Conservation (phyloP, 2,113 vertebrate species). For the Channa argus region DNA sequence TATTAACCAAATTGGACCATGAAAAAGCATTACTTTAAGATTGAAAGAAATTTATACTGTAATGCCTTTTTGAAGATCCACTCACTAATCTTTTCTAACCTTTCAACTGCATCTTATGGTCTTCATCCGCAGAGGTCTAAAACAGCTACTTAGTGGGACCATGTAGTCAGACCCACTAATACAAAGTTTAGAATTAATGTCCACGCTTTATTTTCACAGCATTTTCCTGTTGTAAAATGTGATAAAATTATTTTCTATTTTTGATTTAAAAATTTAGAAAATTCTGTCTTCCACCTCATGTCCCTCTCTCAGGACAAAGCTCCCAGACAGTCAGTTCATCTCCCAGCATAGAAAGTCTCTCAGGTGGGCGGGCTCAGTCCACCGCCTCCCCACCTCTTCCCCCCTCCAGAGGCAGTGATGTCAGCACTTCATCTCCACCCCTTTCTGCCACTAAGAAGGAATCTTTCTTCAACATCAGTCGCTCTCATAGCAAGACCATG, state of each 20-base stretch:
- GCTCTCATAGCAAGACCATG: constrained; percentile 96
- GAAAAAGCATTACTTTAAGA: background rate
- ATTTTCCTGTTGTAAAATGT: background rate
- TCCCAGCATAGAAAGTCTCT: constrained; percentile 93
- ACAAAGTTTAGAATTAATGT: no score
- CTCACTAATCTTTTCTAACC: background rate
- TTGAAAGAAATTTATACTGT: no score
- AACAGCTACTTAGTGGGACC: no score
- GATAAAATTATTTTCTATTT: background rate
- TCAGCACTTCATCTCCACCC: constrained; percentile 90
- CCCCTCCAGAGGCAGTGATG: constrained; percentile 84
- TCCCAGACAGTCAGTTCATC: constrained; percentile 91
- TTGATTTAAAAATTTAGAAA: no score
- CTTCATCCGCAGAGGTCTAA: no score
- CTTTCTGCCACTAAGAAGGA: constrained; percentile 93
- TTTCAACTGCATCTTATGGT: no score
- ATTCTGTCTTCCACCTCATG: background rate
- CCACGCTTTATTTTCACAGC: no score
- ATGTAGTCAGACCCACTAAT: no score
- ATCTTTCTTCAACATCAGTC: constrained; percentile 97
- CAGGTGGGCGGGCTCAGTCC: constrained; percentile 86
- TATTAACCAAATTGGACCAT: background rate
- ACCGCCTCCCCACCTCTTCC: constrained; percentile 91
- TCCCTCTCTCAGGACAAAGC: constrained; percentile 85
- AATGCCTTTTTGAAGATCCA: background rate